Base-by-base conservation (phyloP, 2,888 invertebrate genomes). In the Drosophila sordidula region DNA sequence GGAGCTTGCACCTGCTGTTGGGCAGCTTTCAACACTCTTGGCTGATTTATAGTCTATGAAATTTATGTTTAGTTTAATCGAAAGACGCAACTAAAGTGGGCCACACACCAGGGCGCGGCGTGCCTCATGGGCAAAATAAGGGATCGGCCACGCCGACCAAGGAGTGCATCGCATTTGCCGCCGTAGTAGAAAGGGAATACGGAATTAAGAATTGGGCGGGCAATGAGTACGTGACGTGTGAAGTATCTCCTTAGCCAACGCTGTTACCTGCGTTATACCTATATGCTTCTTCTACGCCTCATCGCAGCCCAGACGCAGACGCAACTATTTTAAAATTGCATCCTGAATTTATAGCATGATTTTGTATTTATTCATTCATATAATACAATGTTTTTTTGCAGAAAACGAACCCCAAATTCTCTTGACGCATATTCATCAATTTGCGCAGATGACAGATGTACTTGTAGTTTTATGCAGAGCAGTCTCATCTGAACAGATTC, bases 1-100 rank as follows among this genome's bases (percentile, higher is more conserved):
- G 34, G 63, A 55, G 62, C 45, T 32, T 65, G 74, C 78, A 70
- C 74, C 86, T 85, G 86, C 66, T 82, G 63, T 85, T 84, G 84
- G 63, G 50, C 61, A 71, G 50, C 72, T 59, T 66, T 75, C 55
- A 61, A 54, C 75, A 57, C 70, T 56, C 42, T 45, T 66, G 70
- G 70, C 87, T 84, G 87, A 84, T 84, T 84, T 89, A 84, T 84
- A 64, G 89, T 75, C 85, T 80, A 80, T 84, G 74, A 84, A 84
- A 84, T 84, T 87, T 89, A 84, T 84, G 89, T 87, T 84, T 89
- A 84, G 89, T 89, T 89, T 89, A 89, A 84, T 83, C 89, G 89
- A 89, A 89, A 83, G 75, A 70, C 72, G 89, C 77, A 86, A 56
- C 56, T 72, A 39, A 70, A 56, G 75, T 75, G 70, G 47, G 57